phyloP scores from a whole-genome alignment of 1,140 invertebrate species.

The Planococcus citri region DNA sequence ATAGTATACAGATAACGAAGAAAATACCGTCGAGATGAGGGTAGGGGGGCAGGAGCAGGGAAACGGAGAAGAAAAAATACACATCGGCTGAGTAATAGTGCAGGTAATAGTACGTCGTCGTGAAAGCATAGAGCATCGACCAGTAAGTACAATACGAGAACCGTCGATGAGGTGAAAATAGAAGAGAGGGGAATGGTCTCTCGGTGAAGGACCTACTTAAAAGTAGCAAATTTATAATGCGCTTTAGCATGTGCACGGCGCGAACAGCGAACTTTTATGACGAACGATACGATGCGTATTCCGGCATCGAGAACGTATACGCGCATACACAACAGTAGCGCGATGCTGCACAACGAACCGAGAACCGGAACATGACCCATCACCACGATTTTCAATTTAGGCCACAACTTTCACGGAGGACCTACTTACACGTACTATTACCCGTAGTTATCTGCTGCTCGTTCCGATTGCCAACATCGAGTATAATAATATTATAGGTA shows the following conservation, averaged over 20 bases:
- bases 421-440: conserved; percentile 14
- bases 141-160: neutral
- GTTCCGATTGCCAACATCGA: neutral
- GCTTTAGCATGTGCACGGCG: neutral
- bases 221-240: neutral
- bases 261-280: neutral
- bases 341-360: neutral
- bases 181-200: neutral
- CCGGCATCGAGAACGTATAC: neutral
- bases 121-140: conserved; percentile 16
- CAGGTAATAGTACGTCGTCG: too few relatives aligned
- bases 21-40: too few relatives aligned
- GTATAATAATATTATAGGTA: too few relatives aligned
- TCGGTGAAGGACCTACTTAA: neutral
- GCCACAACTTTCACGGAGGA: conserved; percentile 15
- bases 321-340: too few relatives aligned
- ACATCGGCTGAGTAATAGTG: neutral
- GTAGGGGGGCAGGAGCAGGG: too few relatives aligned
- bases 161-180: neutral
- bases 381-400: conserved; percentile 19
- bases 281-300: too few relatives aligned
- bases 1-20: too few relatives aligned
- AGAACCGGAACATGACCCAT: conserved; percentile 19
- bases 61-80: too few relatives aligned
- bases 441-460: neutral